Evolutionary conservation across 2,888 invertebrate genomes (phyloP), one percentile per base, ranked within the genome.

Genomic region (Agrotis ipsilon): DNA sequence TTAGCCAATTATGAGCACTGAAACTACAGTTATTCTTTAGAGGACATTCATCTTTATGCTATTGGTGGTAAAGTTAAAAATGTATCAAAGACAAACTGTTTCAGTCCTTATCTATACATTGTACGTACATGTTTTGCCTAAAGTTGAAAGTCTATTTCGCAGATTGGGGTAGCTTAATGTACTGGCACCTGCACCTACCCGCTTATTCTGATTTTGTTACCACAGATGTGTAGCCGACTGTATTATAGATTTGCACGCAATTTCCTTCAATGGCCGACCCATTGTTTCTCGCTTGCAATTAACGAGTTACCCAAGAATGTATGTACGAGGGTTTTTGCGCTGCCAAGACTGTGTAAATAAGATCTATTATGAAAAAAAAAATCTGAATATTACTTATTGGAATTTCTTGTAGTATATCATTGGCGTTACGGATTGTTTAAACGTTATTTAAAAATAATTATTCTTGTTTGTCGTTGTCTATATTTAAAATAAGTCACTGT

Each of bases 301-400:
- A 57, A 16, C 19, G 14, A 58, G 39, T 68, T 70, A 70, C 21
- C 16, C 60, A 52, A 62, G 13, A 49, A 58, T 58, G 18, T 59
- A 49, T 52, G 27, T 39, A 39, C 39, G 52, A 18, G 7, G 18
- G 18, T 61, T 65, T 72, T 69, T 64, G 52, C 72, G 65, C 61
- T 54, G 57, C 24, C 55, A 58, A 65, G 80, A 72, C 72, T 82
- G 79, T 79, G 68, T 81, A 72, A 72, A 70, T 77, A 77, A 55
- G 71, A 82, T 77, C 68, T 73, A 71, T 14, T 58, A 59, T 45
- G 32, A 45, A 64, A 75, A 51, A 46, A 27, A 59, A 49, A n/a
- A 64, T 57, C 49, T 64, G 13, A 62, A 46, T 58, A 61, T 66
- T 68, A 79, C 63, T 68, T 49, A 72, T 58, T 68, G 9, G 55